Evolutionary conservation across 2,113 vertebrate species (phyloP).

Genomic region (Paramisgurnus dabryanus): DNA sequence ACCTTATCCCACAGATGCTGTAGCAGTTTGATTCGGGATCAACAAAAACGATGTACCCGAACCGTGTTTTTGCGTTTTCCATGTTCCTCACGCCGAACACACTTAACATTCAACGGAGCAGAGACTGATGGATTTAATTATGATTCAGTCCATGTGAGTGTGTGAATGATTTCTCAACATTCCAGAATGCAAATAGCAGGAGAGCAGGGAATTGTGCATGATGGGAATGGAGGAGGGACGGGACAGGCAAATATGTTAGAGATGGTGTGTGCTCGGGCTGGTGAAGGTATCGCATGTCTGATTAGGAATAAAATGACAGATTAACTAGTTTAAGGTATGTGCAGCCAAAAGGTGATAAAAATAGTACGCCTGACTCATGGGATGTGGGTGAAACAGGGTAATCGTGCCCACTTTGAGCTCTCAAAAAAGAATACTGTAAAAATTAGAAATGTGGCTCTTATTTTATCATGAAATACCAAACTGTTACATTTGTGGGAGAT

Average conservation of each 20-base stretch:
- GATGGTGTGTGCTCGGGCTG: not conserved
- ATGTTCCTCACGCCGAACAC: not conserved
- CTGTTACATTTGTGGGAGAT: too few relatives aligned
- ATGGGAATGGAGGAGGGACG: slow-evolving; percentile 17
- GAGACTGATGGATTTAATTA: slow-evolving; percentile 36
- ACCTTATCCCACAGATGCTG: not conserved
- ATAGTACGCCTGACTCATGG: not conserved
- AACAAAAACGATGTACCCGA: not conserved
- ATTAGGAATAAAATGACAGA: not conserved
- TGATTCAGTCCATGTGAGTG: slow-evolving; percentile 34
- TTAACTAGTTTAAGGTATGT: not conserved
- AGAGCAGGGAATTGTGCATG: slow-evolving; percentile 22
- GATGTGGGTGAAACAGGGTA: not conserved
- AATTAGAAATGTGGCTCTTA: too few relatives aligned
- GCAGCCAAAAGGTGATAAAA: not conserved
- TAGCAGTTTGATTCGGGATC: not conserved
- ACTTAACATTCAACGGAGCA: slow-evolving; percentile 32
- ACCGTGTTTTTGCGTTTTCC: too few relatives aligned
- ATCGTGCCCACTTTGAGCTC: not conserved
- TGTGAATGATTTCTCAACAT: slow-evolving; percentile 48
- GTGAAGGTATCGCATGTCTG: not conserved
- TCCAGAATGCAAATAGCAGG: slow-evolving; percentile 42
- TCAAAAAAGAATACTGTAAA: not conserved
- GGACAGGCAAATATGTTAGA: not conserved
- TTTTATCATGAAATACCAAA: too few relatives aligned